Percentiles rank a stretch among this genome's conserved stretches.
Evolutionary conservation across 1,140 invertebrate species (phyloP).

Genomic region (Phthorimaea operculella): DNA sequence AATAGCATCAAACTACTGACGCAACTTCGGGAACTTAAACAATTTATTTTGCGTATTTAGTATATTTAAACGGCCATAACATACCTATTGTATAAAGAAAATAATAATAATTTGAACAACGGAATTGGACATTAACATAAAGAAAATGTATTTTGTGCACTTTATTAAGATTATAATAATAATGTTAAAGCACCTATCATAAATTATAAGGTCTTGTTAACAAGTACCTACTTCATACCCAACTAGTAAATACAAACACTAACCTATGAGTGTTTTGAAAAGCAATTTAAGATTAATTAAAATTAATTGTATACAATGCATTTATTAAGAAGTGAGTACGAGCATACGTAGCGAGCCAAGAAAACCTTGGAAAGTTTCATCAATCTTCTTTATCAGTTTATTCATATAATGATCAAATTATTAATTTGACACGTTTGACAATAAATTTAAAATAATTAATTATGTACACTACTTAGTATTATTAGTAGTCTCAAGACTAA

Average conservation of each 20-base stretch:
- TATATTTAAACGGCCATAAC: neutral
- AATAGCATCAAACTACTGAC: too few species aligned
- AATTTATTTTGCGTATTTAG: too few species aligned
- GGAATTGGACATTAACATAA: slow-evolving; percentile 17
- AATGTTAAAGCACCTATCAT: slow-evolving; percentile 15
- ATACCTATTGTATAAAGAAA: neutral
- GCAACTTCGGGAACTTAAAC: too few species aligned
- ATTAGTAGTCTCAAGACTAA: slow-evolving; percentile 43
- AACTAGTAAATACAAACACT: neutral
- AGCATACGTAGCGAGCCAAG: too few species aligned
- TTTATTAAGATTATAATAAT: slow-evolving; percentile 11
- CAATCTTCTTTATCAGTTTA: neutral
- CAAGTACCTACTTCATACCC: neutral
- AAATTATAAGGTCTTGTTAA: neutral
- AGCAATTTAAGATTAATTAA: neutral
- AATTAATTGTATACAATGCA: neutral
- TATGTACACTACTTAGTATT: slow-evolving; percentile 38
- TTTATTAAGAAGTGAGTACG: neutral
- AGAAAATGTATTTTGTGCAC: slow-evolving; percentile 22
- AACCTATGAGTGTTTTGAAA: neutral
- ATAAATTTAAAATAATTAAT: slow-evolving; percentile 38
- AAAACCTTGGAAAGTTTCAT: too few species aligned
- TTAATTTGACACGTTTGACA: slow-evolving; percentile 48
- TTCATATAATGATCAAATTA: slow-evolving; percentile 22
- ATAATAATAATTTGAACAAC: slow-evolving; percentile 20